Evolutionary conservation across 2,113 vertebrate genomes (phyloP).

Genomic region (Equus quagga): DNA sequence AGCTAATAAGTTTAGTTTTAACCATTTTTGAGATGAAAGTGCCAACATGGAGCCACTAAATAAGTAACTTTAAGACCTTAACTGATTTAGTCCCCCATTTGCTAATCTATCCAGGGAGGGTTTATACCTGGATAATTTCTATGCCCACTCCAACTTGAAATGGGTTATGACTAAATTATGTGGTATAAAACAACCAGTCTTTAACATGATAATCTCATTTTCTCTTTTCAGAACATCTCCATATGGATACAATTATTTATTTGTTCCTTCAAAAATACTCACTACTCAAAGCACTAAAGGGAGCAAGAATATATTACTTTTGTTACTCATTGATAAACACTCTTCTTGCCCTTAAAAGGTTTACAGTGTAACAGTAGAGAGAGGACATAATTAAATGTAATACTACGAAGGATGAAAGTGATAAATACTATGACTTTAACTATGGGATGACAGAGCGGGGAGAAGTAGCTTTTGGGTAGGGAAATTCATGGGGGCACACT

Average conservation of each 20-base stretch:
- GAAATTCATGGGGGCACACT: background rate
- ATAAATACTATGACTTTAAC: background rate
- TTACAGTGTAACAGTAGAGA: background rate
- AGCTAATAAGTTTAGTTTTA: constrained; percentile 50
- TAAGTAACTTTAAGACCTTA: background rate
- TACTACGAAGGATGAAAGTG: background rate
- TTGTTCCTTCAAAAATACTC: constrained; percentile 46
- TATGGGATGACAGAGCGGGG: background rate
- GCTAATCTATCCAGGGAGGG: background rate
- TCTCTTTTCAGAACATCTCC: constrained; percentile 29
- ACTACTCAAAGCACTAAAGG: background rate
- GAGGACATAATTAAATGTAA: background rate
- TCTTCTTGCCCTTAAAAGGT: background rate
- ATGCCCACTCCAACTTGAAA: background rate
- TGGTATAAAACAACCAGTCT: background rate
- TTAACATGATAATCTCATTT: constrained; percentile 26
- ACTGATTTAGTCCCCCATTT: background rate
- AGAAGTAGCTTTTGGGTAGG: background rate
- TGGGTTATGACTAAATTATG: background rate
- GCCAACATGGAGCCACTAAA: constrained; percentile 36
- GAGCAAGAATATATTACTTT: background rate
- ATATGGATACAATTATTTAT: constrained; percentile 32
- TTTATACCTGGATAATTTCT: background rate
- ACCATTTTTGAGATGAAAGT: constrained; percentile 37
- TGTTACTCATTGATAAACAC: background rate